Percentiles rank a stretch among this genome's conserved stretches.
phyloP scores from a whole-genome alignment of 2,888 invertebrate species.

The Stictocephala bisonia region DNA sequence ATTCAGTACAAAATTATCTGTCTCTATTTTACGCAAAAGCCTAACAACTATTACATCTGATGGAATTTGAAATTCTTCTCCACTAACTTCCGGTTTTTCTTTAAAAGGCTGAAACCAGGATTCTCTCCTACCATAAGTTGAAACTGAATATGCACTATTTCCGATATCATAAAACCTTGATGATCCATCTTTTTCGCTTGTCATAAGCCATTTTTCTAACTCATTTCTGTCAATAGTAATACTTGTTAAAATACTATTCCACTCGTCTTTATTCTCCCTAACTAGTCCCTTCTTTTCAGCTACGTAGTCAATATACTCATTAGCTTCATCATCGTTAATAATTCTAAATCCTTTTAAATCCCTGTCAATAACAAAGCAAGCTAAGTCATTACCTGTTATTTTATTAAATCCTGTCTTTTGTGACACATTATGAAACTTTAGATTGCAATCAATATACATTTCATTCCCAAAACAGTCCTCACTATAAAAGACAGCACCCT shows the following conservation, averaged over 20 bases:
- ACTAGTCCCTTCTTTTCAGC: neutral
- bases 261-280: neutral
- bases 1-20: neutral
- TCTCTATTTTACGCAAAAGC: neutral
- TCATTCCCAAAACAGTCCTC: neutral
- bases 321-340: neutral
- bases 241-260: neutral
- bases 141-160: no score
- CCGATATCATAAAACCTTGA: no score
- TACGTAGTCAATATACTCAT: neutral
- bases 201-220: neutral
- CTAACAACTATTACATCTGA: neutral
- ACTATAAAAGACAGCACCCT: no score
- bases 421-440: neutral
- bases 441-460: neutral
- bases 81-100: neutral
- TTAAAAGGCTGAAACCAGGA: conserved; percentile 1
- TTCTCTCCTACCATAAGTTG: conserved; percentile 5
- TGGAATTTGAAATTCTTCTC: neutral
- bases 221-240: neutral
- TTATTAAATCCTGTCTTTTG: neutral
- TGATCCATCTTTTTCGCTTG: neutral
- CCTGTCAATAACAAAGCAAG: conserved; percentile 4
- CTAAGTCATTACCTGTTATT: neutral
- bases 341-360: conserved; percentile 4